A percentile compares a stretch with the other conserved stretches of the same genome.
Evolutionary conservation across 1,140 invertebrate genomes (phyloP).

Genomic region (Dendroctonus ponderosae): DNA sequence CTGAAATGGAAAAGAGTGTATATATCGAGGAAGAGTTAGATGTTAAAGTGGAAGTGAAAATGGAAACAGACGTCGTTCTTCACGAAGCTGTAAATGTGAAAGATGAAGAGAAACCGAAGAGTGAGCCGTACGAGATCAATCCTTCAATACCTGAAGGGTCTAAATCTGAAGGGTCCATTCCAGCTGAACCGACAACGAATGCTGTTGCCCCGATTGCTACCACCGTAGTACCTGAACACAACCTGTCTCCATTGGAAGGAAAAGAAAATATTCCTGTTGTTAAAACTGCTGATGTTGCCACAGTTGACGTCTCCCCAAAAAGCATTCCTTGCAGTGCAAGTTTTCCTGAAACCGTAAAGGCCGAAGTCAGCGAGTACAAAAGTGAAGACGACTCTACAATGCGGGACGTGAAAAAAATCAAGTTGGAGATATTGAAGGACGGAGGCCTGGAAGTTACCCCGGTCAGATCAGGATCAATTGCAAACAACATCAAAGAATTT

Average conservation of each 20-base stretch:
- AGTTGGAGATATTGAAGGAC: constrained; percentile 70
- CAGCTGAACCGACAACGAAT: constrained; percentile 39
- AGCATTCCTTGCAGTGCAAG: constrained; percentile 57
- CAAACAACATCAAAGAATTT: constrained; percentile 47
- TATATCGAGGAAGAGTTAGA: not conserved
- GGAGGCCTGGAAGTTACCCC: constrained; percentile 71
- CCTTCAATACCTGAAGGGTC: constrained; percentile 23
- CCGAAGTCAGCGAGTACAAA: constrained; percentile 47
- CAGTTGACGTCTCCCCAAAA: not conserved
- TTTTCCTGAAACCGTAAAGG: constrained; percentile 63
- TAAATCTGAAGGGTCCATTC: constrained; percentile 30
- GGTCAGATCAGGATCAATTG: constrained; percentile 50
- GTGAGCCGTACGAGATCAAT: constrained; percentile 22
- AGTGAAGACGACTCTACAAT: constrained; percentile 29
- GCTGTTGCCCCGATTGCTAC: constrained; percentile 33
- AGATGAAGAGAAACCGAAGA: constrained; percentile 16
- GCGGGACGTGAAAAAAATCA: constrained; percentile 62
- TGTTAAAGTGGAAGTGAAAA: constrained; percentile 24
- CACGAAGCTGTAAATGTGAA: constrained; percentile 7
- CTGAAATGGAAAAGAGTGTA: constrained; percentile 6
- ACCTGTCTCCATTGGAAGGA: constrained; percentile 53
- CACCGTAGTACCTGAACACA: constrained; percentile 34
- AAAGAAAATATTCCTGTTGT: constrained; percentile 58
- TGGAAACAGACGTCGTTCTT: constrained; percentile 23
- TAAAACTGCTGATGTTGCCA: constrained; percentile 24